These are phyloP conservation scores for Cylindroiulus punctatus DNA, from an alignment of 2,888 invertebrate species.

Conservation along the genomic window DNA sequence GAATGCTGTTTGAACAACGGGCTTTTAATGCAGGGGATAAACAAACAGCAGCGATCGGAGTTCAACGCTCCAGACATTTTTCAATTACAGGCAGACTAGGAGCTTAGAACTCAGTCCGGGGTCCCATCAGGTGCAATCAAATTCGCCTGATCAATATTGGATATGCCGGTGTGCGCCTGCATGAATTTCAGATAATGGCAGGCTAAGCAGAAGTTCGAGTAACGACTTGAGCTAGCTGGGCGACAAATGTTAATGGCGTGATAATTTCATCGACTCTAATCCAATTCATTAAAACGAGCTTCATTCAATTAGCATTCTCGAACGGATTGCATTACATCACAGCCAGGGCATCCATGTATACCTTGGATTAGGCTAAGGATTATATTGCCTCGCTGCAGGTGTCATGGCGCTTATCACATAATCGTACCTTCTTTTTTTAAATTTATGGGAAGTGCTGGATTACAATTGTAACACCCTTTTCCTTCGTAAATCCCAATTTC, in stretches of 20 bases:
- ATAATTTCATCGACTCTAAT: not conserved
- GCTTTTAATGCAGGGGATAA: constrained; percentile 14
- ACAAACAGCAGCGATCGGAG: not conserved
- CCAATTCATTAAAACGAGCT: not conserved
- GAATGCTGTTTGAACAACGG: not conserved
- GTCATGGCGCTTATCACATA: too few relatives aligned
- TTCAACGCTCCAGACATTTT: constrained; percentile 23
- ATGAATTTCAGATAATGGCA: not conserved
- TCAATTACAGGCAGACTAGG: not conserved
- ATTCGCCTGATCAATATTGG: not conserved
- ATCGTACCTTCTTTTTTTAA: too few relatives aligned
- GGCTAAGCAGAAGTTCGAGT: not conserved
- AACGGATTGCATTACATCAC: not conserved
- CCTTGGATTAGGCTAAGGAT: too few relatives aligned
- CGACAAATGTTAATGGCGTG: not conserved
- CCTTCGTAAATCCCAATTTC: too few relatives aligned
- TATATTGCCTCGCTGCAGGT: too few relatives aligned
- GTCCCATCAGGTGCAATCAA: constrained; percentile 15
- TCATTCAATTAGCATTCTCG: not conserved
- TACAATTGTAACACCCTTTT: too few relatives aligned
- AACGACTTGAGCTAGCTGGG: not conserved
- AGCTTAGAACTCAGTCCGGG: not conserved
- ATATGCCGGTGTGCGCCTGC: not conserved
- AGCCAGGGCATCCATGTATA: too few relatives aligned
- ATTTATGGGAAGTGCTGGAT: too few relatives aligned